Evolutionary conservation across 2,113 vertebrate genomes (phyloP).

Genomic region (Zosterops japonicus): DNA sequence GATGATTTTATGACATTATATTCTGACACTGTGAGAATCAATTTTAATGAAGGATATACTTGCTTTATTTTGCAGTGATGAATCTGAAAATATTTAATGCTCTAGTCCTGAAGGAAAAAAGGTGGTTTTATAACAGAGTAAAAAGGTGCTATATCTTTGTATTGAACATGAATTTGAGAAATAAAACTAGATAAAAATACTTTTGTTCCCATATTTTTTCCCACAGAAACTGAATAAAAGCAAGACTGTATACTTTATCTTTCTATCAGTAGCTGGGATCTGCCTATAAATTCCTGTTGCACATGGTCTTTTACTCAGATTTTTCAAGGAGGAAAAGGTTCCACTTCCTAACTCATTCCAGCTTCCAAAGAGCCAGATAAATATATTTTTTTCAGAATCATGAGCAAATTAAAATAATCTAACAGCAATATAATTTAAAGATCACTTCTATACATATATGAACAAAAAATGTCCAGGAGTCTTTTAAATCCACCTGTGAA

Average conservation of each 20-base stretch:
- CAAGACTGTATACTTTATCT: not conserved
- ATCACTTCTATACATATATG: not conserved
- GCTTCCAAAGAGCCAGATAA: not conserved
- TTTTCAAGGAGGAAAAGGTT: not conserved
- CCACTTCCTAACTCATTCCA: not conserved
- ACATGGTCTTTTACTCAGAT: not conserved
- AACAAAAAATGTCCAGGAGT: not conserved
- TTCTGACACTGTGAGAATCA: slow-evolving; percentile 33
- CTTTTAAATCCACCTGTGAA: not conserved
- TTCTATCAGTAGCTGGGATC: not conserved
- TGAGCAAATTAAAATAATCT: not conserved
- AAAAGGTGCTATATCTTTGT: not conserved
- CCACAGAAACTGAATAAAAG: not conserved
- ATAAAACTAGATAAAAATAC: not conserved
- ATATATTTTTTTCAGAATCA: not conserved
- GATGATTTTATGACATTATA: slow-evolving; percentile 36
- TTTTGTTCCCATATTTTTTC: not conserved
- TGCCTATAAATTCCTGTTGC: not conserved
- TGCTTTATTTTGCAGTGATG: slow-evolving; percentile 14
- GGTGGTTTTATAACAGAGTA: not conserved
- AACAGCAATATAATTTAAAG: not conserved
- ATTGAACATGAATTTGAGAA: not conserved
- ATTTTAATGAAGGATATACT: slow-evolving; percentile 41
- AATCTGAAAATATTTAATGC: slow-evolving; percentile 21
- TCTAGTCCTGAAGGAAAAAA: not conserved